Conservation (phyloP, 1,140 invertebrate genomes). For the Drosophila lacertosa region DNA sequence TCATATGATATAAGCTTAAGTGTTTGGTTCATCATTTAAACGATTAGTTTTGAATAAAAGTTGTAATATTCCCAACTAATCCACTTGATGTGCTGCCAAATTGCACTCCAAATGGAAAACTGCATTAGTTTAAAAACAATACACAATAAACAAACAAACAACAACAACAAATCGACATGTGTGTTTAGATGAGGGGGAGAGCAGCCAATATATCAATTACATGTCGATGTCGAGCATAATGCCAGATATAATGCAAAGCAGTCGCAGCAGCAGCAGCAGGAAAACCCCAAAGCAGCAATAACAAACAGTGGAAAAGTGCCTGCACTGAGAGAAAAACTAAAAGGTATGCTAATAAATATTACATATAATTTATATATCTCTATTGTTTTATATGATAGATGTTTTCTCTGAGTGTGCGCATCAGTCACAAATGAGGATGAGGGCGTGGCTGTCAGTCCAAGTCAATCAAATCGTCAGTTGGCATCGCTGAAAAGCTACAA, state of each 20-base stretch:
- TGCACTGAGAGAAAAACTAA: slow-evolving; percentile 1
- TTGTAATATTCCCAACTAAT: background rate
- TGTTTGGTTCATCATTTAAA: background rate
- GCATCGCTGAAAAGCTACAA: slow-evolving; percentile 78
- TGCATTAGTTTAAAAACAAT: slow-evolving; percentile 75
- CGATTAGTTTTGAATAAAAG: too few relatives aligned
- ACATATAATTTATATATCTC: too few relatives aligned
- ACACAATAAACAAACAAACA: slow-evolving; percentile 71
- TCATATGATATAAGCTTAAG: background rate
- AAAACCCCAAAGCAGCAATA: slow-evolving; percentile 57
- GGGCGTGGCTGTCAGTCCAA: slow-evolving; percentile 62
- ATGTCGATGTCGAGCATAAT: slow-evolving; percentile 62
- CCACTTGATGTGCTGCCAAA: slow-evolving; percentile 20
- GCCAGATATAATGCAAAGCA: slow-evolving; percentile 63
- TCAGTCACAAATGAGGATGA: background rate
- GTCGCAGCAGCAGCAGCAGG: too few relatives aligned
- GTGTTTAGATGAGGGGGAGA: slow-evolving; percentile 40
- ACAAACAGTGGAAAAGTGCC: slow-evolving; percentile 41
- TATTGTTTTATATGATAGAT: too few relatives aligned
- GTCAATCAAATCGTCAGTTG: slow-evolving; percentile 68
- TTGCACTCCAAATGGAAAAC: slow-evolving; percentile 51
- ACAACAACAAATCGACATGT: too few relatives aligned
- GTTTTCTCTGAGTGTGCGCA: background rate
- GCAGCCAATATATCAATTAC: slow-evolving; percentile 79
- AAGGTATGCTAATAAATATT: too few relatives aligned